These are phyloP conservation scores for Clarias fuscus DNA, from an alignment of 2,797 vertebrate genomes.

Conservation along the genomic window DNA sequence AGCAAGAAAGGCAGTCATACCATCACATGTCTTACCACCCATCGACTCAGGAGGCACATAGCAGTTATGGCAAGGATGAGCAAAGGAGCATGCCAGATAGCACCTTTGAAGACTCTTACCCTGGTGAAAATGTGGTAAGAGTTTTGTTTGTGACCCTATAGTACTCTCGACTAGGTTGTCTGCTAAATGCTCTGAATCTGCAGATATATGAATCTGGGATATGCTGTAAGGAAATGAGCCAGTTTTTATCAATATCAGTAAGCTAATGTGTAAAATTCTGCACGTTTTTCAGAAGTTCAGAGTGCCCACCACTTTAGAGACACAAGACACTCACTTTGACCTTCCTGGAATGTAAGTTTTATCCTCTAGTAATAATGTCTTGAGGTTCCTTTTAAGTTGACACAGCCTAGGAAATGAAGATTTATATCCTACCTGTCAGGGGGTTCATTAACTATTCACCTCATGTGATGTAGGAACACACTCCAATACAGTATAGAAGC, in stretches of 20 bases:
- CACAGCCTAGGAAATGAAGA: constrained; percentile 64
- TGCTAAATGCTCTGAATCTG: background rate
- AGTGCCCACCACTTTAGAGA: constrained; percentile 79
- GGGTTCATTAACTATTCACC: background rate
- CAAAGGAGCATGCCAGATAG: constrained; percentile 92
- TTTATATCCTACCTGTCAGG: background rate
- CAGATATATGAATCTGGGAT: background rate
- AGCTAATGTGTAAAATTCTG: background rate
- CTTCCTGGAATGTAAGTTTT: constrained; percentile 84
- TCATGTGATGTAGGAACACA: constrained; percentile 73
- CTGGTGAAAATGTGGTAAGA: constrained; percentile 49
- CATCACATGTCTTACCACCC: constrained; percentile 86
- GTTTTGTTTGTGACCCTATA: background rate
- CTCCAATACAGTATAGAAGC: constrained; percentile 94
- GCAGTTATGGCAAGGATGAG: constrained; percentile 86
- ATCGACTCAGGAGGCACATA: constrained; percentile 81
- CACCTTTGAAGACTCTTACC: constrained; percentile 81
- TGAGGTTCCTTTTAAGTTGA: background rate
- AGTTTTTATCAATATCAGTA: background rate
- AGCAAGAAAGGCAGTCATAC: constrained; percentile 82
- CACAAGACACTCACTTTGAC: constrained; percentile 87
- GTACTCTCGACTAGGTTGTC: background rate
- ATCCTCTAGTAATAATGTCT: background rate
- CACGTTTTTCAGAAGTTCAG: constrained; percentile 85
- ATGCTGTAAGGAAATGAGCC: background rate